Evolutionary conservation across 1,140 invertebrate species (phyloP), one percentile per base, ranked within the genome.

Genomic region (Calosoma granatense): DNA sequence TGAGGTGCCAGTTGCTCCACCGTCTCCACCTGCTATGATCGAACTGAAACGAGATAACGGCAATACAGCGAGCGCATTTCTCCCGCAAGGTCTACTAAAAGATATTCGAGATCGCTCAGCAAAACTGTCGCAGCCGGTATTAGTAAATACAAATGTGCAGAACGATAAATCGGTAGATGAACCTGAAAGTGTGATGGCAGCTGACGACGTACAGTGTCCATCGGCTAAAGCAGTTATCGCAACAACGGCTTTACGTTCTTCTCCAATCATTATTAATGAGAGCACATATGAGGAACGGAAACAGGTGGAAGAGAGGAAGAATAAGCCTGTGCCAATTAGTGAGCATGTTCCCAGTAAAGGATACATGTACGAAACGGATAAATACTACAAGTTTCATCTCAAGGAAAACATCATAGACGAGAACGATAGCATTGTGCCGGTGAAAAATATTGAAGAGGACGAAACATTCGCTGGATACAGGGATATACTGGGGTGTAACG

Each of bases 401-500:
- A 86, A 89, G 64, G 89, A 91, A 65, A 79, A 84, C 57, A 78
- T 81, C 59, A 80, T 79, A 61, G 78, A 79, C 55, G 76, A 79
- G 60, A 66, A 73, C 72, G 72, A 71, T 55, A 68, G 71, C 67
- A 51, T 59, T 2, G 56, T 56, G n/a, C 66, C 66, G 6, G 68
- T 67, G 55, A 70, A 64, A 39, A 72, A 76, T 19, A 76, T 77
- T 52, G 73, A 76, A 15, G 73, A 73, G 23, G 79, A 84, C 54
- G 87, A 90, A 64, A 83, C 79, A 56, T 92, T 92, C 66, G 90
- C 86, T 1, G 90, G 90, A 2, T 83, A 84, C 61, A 87, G 86
- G 72, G 87, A 89, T 69, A 82, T 85, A 60, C 79, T 87, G 54
- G 79, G 74, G 51, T 80, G 82, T 66, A 78, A 79, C 55, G 67